Base-by-base conservation (phyloP, 2,797 vertebrate genomes). In the Myiotriccus ornatus region DNA sequence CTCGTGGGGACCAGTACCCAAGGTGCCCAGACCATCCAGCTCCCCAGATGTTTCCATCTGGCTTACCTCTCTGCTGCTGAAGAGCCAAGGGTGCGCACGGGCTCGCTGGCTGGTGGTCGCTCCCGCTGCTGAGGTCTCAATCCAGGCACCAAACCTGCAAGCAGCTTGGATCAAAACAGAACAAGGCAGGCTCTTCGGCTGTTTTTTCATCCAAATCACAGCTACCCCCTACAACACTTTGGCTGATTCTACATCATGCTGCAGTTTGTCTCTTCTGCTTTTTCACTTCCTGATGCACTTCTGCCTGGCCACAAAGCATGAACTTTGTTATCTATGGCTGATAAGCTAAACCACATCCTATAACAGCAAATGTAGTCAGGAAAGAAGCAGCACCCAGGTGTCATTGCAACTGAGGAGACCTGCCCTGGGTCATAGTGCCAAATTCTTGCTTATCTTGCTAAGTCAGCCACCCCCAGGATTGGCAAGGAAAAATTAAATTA, bases 321-420 rank as follows among this genome's bases (percentile, higher is more conserved):
- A 96, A 96, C 94, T 93, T 97, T 96, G 95, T 70, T 92, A 92
- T 84, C 77, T 28, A 44, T 39, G 67, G 84, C 82, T 82, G 95
- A 95, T 94, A 95, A 89, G 84, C 44, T 57, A 68, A 84, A 78
- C 52, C 52, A 56, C 67, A 71, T 87, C 67, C 60, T 74, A 69
- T 63, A 86, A 69, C 52, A 92, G 80, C 55, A 92, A 88, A 84
- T 4, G 28, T 10, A 87, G 69, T 60, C 11, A 5, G 50, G 67
- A 90, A 62, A 87, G 78, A 73, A 92, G 70, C 12, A 89, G 77
- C 80, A 87, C 83, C 85, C 86, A 84, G 55, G 67, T 75, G 44
- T 39, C 67, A 64, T 87, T 80, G 60, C 50, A 55, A 20, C 57
- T 32, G 53, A 91, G 73, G 65, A 94, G 87, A 89, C 76, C 62